Conservation (phyloP, 2,797 vertebrate species). For the Ficedula albicollis region DNA sequence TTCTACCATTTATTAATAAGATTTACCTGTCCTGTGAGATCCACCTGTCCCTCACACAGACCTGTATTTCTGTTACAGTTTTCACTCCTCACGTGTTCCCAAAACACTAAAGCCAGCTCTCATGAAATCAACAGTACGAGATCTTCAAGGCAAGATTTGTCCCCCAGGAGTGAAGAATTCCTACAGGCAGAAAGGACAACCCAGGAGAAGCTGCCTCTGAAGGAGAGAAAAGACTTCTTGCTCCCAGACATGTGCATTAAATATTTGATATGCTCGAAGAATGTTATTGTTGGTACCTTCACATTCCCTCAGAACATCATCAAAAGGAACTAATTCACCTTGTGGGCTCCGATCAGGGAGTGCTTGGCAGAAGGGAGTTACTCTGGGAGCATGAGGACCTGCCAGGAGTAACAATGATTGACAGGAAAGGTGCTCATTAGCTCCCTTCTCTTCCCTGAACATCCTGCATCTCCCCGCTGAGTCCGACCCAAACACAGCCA, state of each 20-base stretch:
- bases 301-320: not conserved
- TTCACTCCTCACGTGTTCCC: accelerated
- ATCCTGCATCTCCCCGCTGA: not conserved
- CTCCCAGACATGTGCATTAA: not conserved
- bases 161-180: not conserved
- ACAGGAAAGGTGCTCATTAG: not conserved
- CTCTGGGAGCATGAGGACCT: not conserved
- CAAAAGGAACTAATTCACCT: constrained; percentile 5
- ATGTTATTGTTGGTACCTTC: not conserved
- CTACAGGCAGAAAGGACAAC: not conserved
- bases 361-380: not conserved
- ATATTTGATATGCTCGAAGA: not conserved
- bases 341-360: not conserved
- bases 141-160: not conserved
- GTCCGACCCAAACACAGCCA: not conserved
- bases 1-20: not conserved
- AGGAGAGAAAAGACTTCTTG: not conserved
- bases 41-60: not conserved
- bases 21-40: not conserved
- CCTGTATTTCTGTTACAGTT: accelerated
- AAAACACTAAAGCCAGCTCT: not conserved
- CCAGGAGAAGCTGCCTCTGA: not conserved
- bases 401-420: not conserved
- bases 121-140: not conserved
- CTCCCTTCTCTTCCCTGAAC: not conserved